Conservation (phyloP, 2,888 invertebrate genomes). For the Lagria hirta region DNA sequence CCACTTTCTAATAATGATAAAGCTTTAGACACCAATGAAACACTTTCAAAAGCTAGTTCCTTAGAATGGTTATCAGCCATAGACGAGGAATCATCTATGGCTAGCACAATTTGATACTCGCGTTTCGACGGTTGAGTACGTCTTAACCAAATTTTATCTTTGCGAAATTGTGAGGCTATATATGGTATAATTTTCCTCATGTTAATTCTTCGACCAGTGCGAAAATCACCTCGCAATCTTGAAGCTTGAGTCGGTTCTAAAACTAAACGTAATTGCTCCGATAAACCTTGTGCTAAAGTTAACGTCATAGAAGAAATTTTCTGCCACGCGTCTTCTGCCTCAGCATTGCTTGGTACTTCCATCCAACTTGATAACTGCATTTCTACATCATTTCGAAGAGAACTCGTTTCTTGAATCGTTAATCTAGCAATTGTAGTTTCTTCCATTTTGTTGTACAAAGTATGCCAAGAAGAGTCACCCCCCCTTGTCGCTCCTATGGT, state of each 20-base stretch:
- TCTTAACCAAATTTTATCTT: conserved; percentile 98
- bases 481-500: conserved; percentile 71
- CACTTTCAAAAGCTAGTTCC: conserved; percentile 90
- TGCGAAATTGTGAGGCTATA: conserved; percentile 97
- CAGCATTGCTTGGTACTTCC: conserved; percentile 51
- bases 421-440: conserved; percentile 37
- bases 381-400: conserved; percentile 56
- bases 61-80: conserved; percentile 90
- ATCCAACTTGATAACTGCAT: conserved; percentile 57
- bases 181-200: conserved; percentile 99
- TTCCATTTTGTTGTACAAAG: conserved; percentile 52
- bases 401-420: conserved; percentile 52
- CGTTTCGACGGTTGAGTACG: conserved; percentile 93
- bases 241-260: conserved; percentile 94
- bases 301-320: conserved; percentile 62
- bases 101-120: conserved; percentile 94
- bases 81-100: conserved; percentile 93
- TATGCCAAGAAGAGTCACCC: conserved; percentile 76
- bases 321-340: conserved; percentile 63
- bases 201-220: conserved; percentile 95
- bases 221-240: conserved; percentile 90
- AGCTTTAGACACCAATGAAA: conserved; percentile 88
- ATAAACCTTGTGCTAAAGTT: conserved; percentile 77
- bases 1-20: conserved; percentile 92
- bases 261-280: conserved; percentile 91